Evolutionary conservation across 2,888 invertebrate species (phyloP).

Genomic region (Drosophila hamatofila): DNA sequence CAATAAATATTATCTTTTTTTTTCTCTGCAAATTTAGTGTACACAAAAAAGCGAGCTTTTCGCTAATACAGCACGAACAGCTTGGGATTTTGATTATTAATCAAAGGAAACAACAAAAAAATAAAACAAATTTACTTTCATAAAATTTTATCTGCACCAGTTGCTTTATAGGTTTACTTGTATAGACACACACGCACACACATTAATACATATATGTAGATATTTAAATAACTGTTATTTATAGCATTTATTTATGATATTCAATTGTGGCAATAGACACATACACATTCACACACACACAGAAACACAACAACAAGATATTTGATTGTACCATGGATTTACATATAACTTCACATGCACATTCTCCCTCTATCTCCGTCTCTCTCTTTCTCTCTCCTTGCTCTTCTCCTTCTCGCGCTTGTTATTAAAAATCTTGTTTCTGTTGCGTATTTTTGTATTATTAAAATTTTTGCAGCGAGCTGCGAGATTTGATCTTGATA

Average conservation of each 20-base stretch:
- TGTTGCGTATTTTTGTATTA: constrained; percentile 1
- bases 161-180: constrained; percentile 10
- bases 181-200: background rate
- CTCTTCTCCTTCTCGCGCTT: background rate
- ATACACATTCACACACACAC: background rate
- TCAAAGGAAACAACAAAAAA: background rate
- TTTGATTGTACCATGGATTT: constrained; percentile 6
- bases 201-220: background rate
- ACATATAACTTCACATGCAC: constrained; percentile 3
- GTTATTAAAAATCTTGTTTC: constrained; percentile 4
- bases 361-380: background rate
- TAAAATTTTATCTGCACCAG: constrained; percentile 8
- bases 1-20: constrained; percentile 1
- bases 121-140: constrained; percentile 3
- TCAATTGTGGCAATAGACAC: background rate
- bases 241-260: background rate
- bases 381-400: background rate
- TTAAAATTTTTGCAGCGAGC: constrained; percentile 6
- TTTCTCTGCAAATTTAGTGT: constrained; percentile 6
- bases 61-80: constrained; percentile 4
- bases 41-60: constrained; percentile 11
- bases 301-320: too few relatives aligned
- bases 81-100: constrained; percentile 3
- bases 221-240: constrained; percentile 3
- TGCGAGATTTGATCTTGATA: constrained; percentile 12